Evolutionary conservation across 1,140 invertebrate species (phyloP), one percentile per base, ranked within the genome.

Genomic region (Himalopsyche phryganea): DNA sequence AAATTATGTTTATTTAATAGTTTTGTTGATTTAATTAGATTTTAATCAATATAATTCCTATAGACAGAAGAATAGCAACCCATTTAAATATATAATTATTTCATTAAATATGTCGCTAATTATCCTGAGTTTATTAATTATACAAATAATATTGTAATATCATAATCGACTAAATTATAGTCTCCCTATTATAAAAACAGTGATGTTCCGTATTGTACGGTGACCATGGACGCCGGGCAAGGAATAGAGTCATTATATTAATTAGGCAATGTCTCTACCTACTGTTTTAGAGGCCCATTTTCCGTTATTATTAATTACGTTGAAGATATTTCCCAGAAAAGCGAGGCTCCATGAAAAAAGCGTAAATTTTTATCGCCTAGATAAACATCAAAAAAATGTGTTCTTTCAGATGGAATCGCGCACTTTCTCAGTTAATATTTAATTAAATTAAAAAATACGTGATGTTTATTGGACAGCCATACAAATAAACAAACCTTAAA

Each of bases 221-320:
- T 28, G 3, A 28, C 23, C 23, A 28, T 28, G 9, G 33, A 14
- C 9, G 17, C 40, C 28, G 20, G 28, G 40, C 13, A 6, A 2
- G 17, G 50, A 53, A 60, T 53, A 14, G 11, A 60, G 58, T 49
- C 50, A 53, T 60, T 60, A 60, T 44, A 53, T 49, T 47, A 58
- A 52, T 40, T 60, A 46, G 28, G 18, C 20, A 44, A 44, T n/a
- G 48, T 32, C 35, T 42, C 40, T 50, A 50, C 48, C 59, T 51
- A 52, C 59, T 57, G 59, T 57, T 61, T 61, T 56, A 56, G 15
- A 56, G 58, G 15, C 35, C 38, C 36, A 55, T 32, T 56, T 38
- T n/a, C 49, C 49, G 52, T 49, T 56, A 20, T 56, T 56, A 56
- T 56, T 56, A 48, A 56, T 48, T 56, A 56, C 53, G 9, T 18